These are phyloP conservation scores for Mallotus villosus DNA, from an alignment of 2,797 vertebrate species.

Conservation along the genomic window DNA sequence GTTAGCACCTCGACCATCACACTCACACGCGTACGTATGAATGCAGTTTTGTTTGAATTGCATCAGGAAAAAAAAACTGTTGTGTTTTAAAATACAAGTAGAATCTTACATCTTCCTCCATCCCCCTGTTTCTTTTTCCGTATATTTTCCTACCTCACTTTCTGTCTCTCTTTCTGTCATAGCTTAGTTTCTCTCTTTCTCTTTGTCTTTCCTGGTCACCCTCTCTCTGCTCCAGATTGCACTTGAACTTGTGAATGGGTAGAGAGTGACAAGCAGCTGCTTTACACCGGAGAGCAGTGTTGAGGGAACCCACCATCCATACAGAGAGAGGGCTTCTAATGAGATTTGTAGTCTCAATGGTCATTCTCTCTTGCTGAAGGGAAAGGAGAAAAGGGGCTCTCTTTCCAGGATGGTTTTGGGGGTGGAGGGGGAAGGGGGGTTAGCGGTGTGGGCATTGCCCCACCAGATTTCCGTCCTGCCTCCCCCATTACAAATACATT, in stretches of 20 bases:
- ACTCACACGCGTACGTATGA: not conserved
- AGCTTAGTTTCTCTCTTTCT: not conserved
- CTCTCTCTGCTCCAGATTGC: conserved; percentile 63
- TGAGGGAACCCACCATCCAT: conserved; percentile 3
- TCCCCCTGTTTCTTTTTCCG: conserved; percentile 8
- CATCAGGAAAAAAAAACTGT: not conserved
- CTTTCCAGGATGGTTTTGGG: too few species aligned
- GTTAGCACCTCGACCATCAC: conserved; percentile 5
- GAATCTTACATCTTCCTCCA: not conserved
- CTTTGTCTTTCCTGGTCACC: conserved; percentile 20
- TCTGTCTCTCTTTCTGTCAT: conserved; percentile 34
- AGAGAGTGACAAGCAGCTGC: conserved; percentile 69
- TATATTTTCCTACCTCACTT: conserved; percentile 2
- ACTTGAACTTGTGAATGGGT: conserved; percentile 73
- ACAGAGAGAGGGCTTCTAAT: conserved; percentile 58
- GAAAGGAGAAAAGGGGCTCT: conserved; percentile 68
- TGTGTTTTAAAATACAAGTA: not conserved
- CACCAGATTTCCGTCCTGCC: too few species aligned
- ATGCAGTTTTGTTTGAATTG: too few species aligned
- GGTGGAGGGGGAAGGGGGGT: too few species aligned
- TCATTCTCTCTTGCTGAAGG: conserved; percentile 73
- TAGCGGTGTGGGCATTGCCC: too few species aligned
- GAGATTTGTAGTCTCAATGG: conserved; percentile 79
- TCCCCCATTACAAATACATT: too few species aligned
- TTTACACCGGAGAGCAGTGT: conserved; percentile 43